Base-by-base conservation (phyloP, 2,797 vertebrate genomes). In the Onychomys torridus region DNA sequence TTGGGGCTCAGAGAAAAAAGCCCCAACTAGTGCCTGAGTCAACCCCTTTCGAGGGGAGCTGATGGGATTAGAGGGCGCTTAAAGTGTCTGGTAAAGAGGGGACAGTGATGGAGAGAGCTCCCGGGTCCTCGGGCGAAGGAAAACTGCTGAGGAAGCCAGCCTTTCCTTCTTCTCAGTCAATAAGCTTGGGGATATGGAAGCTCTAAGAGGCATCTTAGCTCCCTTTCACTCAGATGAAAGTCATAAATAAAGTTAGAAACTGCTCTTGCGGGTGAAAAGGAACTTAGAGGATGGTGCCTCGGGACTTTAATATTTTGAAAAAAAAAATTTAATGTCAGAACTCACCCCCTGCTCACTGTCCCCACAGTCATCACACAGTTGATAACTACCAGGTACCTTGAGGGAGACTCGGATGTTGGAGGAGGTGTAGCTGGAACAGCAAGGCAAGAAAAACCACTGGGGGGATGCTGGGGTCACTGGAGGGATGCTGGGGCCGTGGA, bases 1-100 rank as follows among this genome's bases (percentile, higher is more conserved):
- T 98, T 96, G 94, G 96, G 90, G 93, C 92, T 76, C 34, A 91
- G 91, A 94, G 93, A 14, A 92, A 79, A 89, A 95, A 91, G 91
- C 61, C 27, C 69, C 95, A 86, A 71, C 71, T 19, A 69, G 95
- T 40, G 96, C 94, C 90, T 93, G 96, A 96, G 97, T 34, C 34
- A 32, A 37, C 43, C 3, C 29, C 86, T 40, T 4, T 0, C 29
- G 57, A 81, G 87, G 61, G 89, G 83, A 25, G 43, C 34, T 91
- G 11, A 69, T 67, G 85, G 4, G 43, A 52, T 71, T n/a, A 86
- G 92, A 57, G 32, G 6, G 16, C 0, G 4, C 81, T 76, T 43
- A 11, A 25, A 55, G 78, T 19, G 37, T 21, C 89, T 77, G 14
- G n/a, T 71, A 52, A 93, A 77, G 76, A 55, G n/a, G 29, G 65